Percentiles rank a stretch among this genome's conserved stretches.
Evolutionary conservation across 2,113 vertebrate species (phyloP).

Genomic region (Grammomys surdaster): DNA sequence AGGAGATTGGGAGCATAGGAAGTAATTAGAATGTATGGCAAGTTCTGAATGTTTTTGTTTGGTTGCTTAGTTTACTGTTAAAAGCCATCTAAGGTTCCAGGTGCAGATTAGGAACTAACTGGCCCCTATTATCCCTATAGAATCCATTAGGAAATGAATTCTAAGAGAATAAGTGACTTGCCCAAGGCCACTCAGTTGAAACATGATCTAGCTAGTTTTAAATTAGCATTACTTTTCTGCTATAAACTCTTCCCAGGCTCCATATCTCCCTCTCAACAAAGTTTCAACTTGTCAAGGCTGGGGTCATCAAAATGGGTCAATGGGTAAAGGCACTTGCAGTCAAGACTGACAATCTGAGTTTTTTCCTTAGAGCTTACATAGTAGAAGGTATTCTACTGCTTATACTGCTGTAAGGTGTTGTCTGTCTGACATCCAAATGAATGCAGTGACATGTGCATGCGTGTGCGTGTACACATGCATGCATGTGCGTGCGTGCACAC

Average conservation of each 20-base stretch:
- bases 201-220: not conserved
- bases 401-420: not conserved
- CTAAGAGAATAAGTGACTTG: not conserved
- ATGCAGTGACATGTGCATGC: not conserved
- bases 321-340: not conserved
- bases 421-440: not conserved
- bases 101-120: not conserved
- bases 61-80: not conserved
- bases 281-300: not conserved
- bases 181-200: not conserved
- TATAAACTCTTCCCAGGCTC: not conserved
- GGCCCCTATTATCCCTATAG: too few species aligned
- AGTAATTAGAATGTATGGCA: not conserved
- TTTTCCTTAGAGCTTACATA: not conserved
- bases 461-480: too few species aligned
- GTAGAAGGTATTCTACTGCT: not conserved
- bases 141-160: not conserved
- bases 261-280: not conserved
- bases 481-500: too few species aligned
- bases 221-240: not conserved
- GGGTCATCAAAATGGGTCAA: not conserved
- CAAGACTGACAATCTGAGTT: not conserved
- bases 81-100: not conserved
- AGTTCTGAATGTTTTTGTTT: not conserved
- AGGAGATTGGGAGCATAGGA: not conserved